Conservation (phyloP, 2,113 vertebrate species). For the Steatornis caripensis region DNA sequence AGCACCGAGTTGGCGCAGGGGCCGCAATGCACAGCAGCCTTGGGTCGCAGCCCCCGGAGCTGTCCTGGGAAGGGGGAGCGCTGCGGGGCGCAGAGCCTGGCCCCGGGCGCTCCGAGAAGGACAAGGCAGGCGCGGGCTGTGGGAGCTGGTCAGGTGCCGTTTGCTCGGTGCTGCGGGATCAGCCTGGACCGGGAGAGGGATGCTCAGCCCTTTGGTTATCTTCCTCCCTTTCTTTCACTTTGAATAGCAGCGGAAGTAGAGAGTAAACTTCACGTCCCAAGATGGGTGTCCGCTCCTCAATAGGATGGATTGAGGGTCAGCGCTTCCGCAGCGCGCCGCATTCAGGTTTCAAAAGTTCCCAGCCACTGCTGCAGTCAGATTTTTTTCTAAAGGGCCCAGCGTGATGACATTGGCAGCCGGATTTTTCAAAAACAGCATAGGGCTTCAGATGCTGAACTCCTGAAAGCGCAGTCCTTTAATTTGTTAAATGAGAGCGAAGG, state of each 20-base stretch:
- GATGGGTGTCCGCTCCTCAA: constrained; percentile 12
- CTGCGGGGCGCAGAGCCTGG: not conserved
- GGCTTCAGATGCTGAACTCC: constrained; percentile 52
- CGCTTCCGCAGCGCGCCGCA: not conserved
- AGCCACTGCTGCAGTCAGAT: constrained; percentile 1
- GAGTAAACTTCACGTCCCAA: not conserved
- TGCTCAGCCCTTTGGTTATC: not conserved
- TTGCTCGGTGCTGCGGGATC: not conserved
- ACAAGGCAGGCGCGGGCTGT: fast-evolving
- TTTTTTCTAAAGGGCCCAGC: constrained; percentile 50
- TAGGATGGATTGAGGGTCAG: not conserved
- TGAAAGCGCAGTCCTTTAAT: constrained; percentile 40
- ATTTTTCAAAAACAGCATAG: constrained; percentile 19
- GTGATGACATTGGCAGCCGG: constrained; percentile 35
- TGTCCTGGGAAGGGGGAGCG: fast-evolving
- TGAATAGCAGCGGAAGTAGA: not conserved
- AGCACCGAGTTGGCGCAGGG: not conserved
- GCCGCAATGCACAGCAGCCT: fast-evolving
- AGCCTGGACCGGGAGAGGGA: not conserved
- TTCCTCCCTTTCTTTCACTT: not conserved
- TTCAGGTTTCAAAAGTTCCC: constrained; percentile 37
- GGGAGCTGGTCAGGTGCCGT: not conserved
- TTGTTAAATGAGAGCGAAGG: constrained; percentile 61
- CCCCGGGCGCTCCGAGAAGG: fast-evolving
- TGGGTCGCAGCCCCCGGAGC: fast-evolving